Base-by-base conservation (phyloP, 2,888 invertebrate species). In the Cyrtodaria siliqua region DNA sequence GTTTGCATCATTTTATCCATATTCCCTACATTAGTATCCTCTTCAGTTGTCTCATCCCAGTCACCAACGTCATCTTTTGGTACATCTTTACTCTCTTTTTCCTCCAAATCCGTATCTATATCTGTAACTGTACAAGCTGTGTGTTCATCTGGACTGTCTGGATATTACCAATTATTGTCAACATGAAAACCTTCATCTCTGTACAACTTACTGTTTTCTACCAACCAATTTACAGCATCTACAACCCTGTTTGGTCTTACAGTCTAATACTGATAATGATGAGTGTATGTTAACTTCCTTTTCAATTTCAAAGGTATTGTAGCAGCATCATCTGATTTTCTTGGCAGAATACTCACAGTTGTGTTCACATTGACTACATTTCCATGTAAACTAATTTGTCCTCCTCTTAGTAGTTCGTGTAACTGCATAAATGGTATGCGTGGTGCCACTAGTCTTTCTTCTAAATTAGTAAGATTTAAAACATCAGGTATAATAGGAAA, bases 391-490 rank as follows among this genome's bases (percentile, higher is more conserved):
- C 71, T 79, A 23, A 81, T 60, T 55, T 86, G 87, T 33, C 82
- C 68, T 38, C 83, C 85, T 42, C 77, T 60, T 33, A 90, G 86
- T n/a, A n/a, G n/a, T n/a, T n/a, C n/a, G n/a, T n/a, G n/a, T n/a
- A n/a, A n/a, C n/a, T n/a, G n/a, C n/a, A n/a, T n/a, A n/a, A n/a
- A n/a, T n/a, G n/a, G n/a, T n/a, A n/a, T n/a, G n/a, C n/a, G n/a
- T n/a, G n/a, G n/a, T n/a, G n/a, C n/a, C n/a, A n/a, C n/a, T n/a
- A n/a, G n/a, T n/a, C n/a, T n/a, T n/a, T n/a, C n/a, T n/a, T n/a
- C n/a, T n/a, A n/a, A n/a, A n/a, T n/a, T n/a, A n/a, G n/a, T n/a
- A n/a, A n/a, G n/a, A n/a, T n/a, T n/a, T n/a, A n/a, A n/a, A n/a
- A n/a, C n/a, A n/a, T n/a, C n/a, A n/a, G n/a, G n/a, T n/a, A n/a